phyloP scores from a whole-genome alignment of 2,888 invertebrate species.

The Drosophila siamana region DNA sequence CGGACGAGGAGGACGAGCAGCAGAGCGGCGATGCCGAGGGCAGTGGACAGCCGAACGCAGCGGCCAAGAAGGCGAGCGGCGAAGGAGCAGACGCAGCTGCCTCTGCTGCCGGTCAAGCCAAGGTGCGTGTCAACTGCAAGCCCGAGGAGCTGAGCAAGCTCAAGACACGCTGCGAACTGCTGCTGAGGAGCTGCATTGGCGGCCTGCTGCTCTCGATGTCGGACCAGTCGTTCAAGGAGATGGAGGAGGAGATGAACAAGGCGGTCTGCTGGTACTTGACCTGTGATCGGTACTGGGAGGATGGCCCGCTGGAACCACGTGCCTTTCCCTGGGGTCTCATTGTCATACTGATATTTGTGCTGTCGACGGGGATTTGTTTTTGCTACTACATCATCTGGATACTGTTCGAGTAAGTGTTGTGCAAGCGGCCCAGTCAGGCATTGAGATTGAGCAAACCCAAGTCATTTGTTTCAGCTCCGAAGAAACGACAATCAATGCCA shows the following conservation, averaged over 20 bases:
- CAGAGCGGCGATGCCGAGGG: conserved; percentile 57
- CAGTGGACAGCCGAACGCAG: conserved; percentile 48
- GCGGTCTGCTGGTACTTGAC: conserved; percentile 96
- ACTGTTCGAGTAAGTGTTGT: conserved; percentile 92
- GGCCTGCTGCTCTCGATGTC: conserved; percentile 92
- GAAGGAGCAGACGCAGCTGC: neutral
- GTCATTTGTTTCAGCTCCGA: conserved; percentile 84
- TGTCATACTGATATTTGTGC: conserved; percentile 92
- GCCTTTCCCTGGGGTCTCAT: conserved; percentile 93
- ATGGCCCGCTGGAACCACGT: conserved; percentile 90
- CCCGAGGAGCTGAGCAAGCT: conserved; percentile 91
- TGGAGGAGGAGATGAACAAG: conserved; percentile 95
- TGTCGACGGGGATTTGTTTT: conserved; percentile 93
- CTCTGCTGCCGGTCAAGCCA: conserved; percentile 71
- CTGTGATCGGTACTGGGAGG: conserved; percentile 97
- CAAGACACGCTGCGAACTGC: conserved; percentile 89
- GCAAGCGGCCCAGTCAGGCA: conserved; percentile 3
- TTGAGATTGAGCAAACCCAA: conserved; percentile 82
- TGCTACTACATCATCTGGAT: conserved; percentile 97
- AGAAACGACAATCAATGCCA: conserved; percentile 84
- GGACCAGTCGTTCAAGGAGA: conserved; percentile 93
- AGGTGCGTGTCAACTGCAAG: conserved; percentile 92
- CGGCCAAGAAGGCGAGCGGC: conserved; percentile 33
- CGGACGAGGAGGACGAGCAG: conserved; percentile 39
- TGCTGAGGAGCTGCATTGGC: conserved; percentile 93